Evolutionary conservation across 1,140 invertebrate species (phyloP), one percentile per base, ranked within the genome.

Genomic region (Cephus cinctus): DNA sequence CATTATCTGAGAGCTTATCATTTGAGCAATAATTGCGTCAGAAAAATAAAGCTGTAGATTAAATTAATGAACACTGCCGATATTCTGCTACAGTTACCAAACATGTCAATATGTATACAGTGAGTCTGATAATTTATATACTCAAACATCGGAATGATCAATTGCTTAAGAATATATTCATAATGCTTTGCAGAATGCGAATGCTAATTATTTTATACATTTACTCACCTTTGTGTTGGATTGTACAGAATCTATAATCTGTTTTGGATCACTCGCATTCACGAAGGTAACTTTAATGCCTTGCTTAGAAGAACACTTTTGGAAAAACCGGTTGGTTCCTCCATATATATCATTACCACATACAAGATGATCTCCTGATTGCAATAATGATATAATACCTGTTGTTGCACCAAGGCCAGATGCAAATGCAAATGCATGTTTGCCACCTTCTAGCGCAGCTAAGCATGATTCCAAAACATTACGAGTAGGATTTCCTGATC

Each of bases 301-400:
- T 52, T 88, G 78, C 53, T 83, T 84, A 0, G 76, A 52, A 3
- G 83, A 80, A 15, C 89, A 85, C 60, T 82, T 78, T 56, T 68
- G 58, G 36, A 84, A 81, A 12, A 83, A 76, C 57, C 87, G 78
- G 55, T 86, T 86, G 3, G 94, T 98, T 11, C 94, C 97, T 43
- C 96, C 97, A 69, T 99, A 99, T 5, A 98, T 78, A 78, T 99
- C 96, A 75, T 98, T 92, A 51, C 90, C 87, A 47, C 86, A 87
- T 22, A 99, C 66, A 4, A 99, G 81, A 67, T 98, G 94, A 74
- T 99, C 96, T 0, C 96, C 96, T 50, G 76, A 51, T 40, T 83
- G 84, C 1, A 99, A 73, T 41, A 97, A 69, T 36, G 88, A 81
- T 1, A 84, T 77, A 1, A 98, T 67, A 2, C 85, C 83, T 2